These are phyloP conservation scores for Timema cristinae DNA, from an alignment of 2,888 invertebrate species.

Conservation along the genomic window DNA sequence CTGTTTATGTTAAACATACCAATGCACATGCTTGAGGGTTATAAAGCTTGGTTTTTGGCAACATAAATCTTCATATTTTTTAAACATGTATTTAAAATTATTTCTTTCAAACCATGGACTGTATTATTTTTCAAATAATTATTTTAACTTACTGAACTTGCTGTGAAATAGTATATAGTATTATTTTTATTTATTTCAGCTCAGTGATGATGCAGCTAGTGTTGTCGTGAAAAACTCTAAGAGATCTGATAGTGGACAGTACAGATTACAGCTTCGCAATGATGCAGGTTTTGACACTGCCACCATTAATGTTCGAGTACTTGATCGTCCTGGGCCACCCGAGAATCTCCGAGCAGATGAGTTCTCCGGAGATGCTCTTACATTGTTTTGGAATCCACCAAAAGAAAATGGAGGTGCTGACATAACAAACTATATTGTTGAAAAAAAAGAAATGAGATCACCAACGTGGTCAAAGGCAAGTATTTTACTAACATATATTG, in stretches of 20 bases:
- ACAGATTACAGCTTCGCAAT: constrained; percentile 88
- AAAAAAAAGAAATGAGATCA: constrained; percentile 83
- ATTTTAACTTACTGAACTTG: not conserved
- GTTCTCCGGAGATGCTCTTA: constrained; percentile 92
- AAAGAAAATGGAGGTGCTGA: constrained; percentile 94
- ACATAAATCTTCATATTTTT: too few relatives aligned
- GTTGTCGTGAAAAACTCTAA: constrained; percentile 91
- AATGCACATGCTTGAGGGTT: too few relatives aligned
- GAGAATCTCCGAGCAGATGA: constrained; percentile 90
- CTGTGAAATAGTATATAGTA: not conserved
- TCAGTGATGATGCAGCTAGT: constrained; percentile 84
- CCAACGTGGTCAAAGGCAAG: constrained; percentile 72
- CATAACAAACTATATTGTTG: constrained; percentile 93
- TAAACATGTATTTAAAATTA: too few relatives aligned
- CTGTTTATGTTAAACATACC: too few relatives aligned
- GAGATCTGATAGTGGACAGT: constrained; percentile 85
- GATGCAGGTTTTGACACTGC: constrained; percentile 94
- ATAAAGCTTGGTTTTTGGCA: too few relatives aligned
- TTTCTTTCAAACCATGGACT: not conserved
- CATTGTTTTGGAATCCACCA: constrained; percentile 94
- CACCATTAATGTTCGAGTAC: constrained; percentile 88
- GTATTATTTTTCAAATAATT: not conserved
- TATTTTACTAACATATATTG: not conserved
- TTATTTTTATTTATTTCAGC: constrained; percentile 43
- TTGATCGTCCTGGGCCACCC: constrained; percentile 88